These are phyloP conservation scores for Benitochromis conjunctus DNA, from an alignment of 2,113 vertebrate genomes.

Conservation along the genomic window DNA sequence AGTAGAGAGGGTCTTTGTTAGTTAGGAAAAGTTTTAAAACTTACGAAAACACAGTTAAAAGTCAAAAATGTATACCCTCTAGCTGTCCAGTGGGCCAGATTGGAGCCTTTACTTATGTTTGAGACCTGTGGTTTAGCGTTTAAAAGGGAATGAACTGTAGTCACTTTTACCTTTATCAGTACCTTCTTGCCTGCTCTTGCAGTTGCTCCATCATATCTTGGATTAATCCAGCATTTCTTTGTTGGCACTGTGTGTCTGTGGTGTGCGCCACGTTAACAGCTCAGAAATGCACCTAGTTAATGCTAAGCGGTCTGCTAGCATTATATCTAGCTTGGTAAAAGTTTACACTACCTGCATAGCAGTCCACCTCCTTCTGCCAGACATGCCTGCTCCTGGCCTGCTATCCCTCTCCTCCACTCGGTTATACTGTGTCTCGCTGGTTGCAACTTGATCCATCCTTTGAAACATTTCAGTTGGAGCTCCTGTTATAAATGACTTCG, in stretches of 20 bases:
- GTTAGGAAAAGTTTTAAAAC: neutral
- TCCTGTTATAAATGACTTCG: neutral
- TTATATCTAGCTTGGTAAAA: neutral
- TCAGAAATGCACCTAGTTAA: neutral
- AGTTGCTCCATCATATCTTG: neutral
- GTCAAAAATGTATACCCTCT: neutral
- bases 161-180: neutral
- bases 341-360: neutral
- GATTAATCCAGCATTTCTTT: neutral
- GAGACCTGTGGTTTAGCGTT: neutral
- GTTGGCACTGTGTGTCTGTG: neutral
- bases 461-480: neutral
- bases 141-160: neutral
- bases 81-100: neutral
- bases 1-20: neutral
- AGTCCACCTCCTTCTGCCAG: neutral
- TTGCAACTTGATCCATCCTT: neutral
- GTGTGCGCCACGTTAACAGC: neutral
- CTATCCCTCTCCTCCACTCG: neutral
- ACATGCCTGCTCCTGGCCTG: neutral
- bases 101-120: neutral
- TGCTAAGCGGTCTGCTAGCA: neutral
- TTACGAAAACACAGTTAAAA: neutral
- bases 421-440: neutral
- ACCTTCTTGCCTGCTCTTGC: neutral